Percentiles rank a stretch among this genome's conserved stretches.
These are phyloP conservation scores for Emydocephalus ijimae DNA, from an alignment of 2,113 vertebrate species.

Conservation along the genomic window DNA sequence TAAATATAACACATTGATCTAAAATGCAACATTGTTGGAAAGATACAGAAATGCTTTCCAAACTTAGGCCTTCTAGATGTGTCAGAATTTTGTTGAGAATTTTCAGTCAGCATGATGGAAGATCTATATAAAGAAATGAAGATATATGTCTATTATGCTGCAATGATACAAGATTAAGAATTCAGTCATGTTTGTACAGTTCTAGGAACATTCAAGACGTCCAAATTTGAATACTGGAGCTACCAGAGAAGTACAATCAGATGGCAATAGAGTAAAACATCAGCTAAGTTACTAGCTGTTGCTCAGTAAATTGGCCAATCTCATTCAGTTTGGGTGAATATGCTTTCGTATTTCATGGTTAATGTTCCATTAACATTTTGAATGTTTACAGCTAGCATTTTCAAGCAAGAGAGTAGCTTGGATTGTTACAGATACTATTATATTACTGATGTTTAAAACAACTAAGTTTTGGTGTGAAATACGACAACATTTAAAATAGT, in stretches of 20 bases:
- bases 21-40: not conserved
- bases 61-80: not conserved
- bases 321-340: not conserved
- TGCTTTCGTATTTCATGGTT: not conserved
- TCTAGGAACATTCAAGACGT: not conserved
- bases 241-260: not conserved
- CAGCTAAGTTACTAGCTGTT: not conserved
- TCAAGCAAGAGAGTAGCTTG: not conserved
- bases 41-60: not conserved
- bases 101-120: not conserved
- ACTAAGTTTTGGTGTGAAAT: not conserved
- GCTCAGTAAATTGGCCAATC: not conserved
- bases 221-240: not conserved
- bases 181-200: not conserved
- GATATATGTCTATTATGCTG: not conserved
- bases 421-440: not conserved
- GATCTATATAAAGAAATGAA: not conserved
- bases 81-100: not conserved
- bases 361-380: not conserved
- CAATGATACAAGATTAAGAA: not conserved
- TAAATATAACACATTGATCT: not conserved
- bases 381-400: not conserved
- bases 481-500: not conserved
- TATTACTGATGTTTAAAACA: not conserved
- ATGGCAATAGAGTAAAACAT: not conserved